These are phyloP conservation scores for Parnassius smintheus DNA, from an alignment of 2,888 invertebrate genomes.

Conservation along the genomic window DNA sequence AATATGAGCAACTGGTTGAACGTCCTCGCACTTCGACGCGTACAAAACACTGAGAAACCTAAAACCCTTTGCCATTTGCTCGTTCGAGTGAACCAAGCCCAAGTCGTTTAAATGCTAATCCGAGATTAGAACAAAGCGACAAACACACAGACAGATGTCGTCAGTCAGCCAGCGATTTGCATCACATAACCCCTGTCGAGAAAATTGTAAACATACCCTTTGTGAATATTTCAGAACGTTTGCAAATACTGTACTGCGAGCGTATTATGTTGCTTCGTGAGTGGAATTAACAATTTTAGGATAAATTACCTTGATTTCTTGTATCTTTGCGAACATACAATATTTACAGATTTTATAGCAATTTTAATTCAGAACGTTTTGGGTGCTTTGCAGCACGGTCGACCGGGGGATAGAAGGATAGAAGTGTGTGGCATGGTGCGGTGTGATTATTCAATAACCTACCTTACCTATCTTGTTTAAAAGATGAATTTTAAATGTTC, in stretches of 20 bases:
- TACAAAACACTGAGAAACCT: constrained; percentile 5
- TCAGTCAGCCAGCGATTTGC: constrained; percentile 31
- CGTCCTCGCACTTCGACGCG: not conserved
- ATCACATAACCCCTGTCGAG: constrained; percentile 31
- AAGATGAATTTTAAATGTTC: no score
- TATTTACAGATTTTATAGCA: no score
- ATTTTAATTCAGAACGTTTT: no score
- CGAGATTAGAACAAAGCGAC: constrained; percentile 36
- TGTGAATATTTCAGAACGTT: not conserved
- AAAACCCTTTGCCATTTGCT: constrained; percentile 15
- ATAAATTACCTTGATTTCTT: no score
- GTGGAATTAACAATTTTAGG: not conserved
- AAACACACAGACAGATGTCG: constrained; percentile 33
- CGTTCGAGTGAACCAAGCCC: constrained; percentile 25
- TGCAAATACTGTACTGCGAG: not conserved
- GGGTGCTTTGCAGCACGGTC: no score
- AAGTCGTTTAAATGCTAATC: constrained; percentile 37
- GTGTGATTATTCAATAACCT: no score
- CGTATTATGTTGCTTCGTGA: not conserved
- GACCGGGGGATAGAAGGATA: no score
- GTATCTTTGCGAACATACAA: no score
- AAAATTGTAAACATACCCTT: constrained; percentile 10
- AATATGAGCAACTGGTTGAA: not conserved
- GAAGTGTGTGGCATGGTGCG: no score
- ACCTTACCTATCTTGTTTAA: no score